These are phyloP conservation scores for Nyctereutes procyonoides DNA, from an alignment of 2,113 vertebrate species.

Conservation along the genomic window DNA sequence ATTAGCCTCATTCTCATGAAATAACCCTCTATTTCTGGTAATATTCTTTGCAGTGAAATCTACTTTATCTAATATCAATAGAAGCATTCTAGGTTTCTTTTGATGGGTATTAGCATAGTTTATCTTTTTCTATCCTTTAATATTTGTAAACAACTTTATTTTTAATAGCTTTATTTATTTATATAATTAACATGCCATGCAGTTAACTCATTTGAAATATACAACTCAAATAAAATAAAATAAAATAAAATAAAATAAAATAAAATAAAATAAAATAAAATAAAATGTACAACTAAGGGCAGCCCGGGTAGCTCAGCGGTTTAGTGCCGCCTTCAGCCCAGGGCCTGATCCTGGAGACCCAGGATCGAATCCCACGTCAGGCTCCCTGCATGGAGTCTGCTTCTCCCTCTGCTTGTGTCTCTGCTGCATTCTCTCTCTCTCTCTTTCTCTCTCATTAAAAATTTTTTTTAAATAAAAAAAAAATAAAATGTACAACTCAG, in stretches of 20 bases:
- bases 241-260: neutral
- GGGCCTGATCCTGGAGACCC: too few species aligned
- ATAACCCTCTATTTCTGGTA: neutral
- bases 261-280: neutral
- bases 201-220: neutral
- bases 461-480: too few species aligned
- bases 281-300: neutral
- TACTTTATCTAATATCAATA: conserved; percentile 12
- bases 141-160: neutral
- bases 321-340: too few species aligned
- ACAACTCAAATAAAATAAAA: neutral
- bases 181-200: neutral
- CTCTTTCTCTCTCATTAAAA: too few species aligned
- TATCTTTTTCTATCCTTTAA: neutral
- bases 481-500: too few species aligned
- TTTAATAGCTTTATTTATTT: neutral
- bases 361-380: too few species aligned
- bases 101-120: neutral
- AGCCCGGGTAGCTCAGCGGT: too few species aligned
- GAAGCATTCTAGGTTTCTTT: neutral
- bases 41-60: neutral
- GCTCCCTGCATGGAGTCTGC: too few species aligned
- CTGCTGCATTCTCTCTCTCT: too few species aligned
- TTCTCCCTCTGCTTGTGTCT: too few species aligned
- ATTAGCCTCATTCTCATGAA: neutral